Conservation (phyloP, 2,113 vertebrate species). For the Hippocampus guttulatus region DNA sequence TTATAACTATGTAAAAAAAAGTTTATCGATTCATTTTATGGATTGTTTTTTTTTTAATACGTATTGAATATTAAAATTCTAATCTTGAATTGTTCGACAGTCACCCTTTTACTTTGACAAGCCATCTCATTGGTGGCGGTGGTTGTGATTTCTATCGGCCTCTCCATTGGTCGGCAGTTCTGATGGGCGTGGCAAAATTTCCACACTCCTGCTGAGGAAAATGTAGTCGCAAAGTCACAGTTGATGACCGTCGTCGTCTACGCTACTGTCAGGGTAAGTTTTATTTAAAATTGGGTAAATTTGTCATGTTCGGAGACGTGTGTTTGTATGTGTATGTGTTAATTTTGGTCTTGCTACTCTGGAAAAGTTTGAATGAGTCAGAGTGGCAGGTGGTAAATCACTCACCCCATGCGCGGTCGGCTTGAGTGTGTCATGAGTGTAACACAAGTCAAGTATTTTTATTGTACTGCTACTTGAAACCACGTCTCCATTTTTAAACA, state of each 20-base stretch:
- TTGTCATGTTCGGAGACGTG: neutral
- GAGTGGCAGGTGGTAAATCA: neutral
- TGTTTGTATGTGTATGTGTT: neutral
- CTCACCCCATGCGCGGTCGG: neutral
- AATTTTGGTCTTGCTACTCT: neutral
- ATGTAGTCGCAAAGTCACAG: too few species aligned
- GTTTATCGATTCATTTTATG: neutral
- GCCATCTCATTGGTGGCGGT: constrained; percentile 15
- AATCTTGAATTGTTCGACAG: neutral
- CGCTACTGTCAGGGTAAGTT: constrained; percentile 18
- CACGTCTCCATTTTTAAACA: neutral
- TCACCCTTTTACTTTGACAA: neutral
- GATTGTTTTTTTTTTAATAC: neutral
- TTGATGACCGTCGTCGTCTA: neutral
- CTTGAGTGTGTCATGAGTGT: neutral
- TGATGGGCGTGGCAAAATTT: constrained; percentile 25
- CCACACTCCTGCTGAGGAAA: neutral
- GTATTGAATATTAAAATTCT: neutral
- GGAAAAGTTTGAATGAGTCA: neutral
- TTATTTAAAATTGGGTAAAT: neutral
- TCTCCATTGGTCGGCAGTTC: constrained; percentile 5
- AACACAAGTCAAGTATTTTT: neutral
- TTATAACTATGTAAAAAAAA: neutral
- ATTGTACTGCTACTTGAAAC: neutral
- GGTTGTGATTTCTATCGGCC: neutral